These are phyloP conservation scores for Gymnoscopelus braueri DNA, from an alignment of 2,797 vertebrate species.

Conservation along the genomic window DNA sequence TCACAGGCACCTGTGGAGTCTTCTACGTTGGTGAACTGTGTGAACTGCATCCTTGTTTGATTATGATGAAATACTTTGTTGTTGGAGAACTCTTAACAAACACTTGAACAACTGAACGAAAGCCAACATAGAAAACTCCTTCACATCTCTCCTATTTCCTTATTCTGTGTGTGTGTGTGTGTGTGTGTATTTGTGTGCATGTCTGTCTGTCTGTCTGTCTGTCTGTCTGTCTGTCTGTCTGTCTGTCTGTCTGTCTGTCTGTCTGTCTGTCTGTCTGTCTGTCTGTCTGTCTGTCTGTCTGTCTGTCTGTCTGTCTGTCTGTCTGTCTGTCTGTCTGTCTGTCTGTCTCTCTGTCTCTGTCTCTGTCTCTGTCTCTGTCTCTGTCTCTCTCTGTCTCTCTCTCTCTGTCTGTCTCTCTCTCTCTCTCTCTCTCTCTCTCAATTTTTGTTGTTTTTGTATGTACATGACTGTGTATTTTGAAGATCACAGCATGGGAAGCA, in stretches of 20 bases:
- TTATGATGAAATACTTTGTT: neutral
- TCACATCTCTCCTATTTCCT: neutral
- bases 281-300: conserved; percentile 10
- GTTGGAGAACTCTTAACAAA: neutral
- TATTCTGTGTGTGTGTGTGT: neutral
- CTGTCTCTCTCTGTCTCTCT: conserved; percentile 12
- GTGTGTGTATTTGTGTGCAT: neutral
- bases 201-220: neutral
- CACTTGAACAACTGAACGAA: neutral
- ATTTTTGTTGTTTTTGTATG: conserved; percentile 13
- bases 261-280: too few relatives aligned
- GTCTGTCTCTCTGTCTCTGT: too few relatives aligned
- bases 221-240: too few relatives aligned
- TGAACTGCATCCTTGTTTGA: neutral
- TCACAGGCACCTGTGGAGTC: conserved; percentile 36
- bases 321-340: too few relatives aligned
- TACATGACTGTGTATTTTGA: conserved; percentile 56
- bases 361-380: conserved; percentile 17
- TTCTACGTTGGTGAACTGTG: conserved; percentile 61
- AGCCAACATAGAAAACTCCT: conserved; percentile 64
- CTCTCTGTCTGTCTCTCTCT: conserved; percentile 39
- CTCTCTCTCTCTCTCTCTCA: conserved; percentile 11
- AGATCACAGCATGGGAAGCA: conserved; percentile 74
- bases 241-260: too few relatives aligned
- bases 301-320: conserved; percentile 19